phyloP scores from a whole-genome alignment of 2,888 invertebrate genomes.

The Drosophila nigricruria region DNA sequence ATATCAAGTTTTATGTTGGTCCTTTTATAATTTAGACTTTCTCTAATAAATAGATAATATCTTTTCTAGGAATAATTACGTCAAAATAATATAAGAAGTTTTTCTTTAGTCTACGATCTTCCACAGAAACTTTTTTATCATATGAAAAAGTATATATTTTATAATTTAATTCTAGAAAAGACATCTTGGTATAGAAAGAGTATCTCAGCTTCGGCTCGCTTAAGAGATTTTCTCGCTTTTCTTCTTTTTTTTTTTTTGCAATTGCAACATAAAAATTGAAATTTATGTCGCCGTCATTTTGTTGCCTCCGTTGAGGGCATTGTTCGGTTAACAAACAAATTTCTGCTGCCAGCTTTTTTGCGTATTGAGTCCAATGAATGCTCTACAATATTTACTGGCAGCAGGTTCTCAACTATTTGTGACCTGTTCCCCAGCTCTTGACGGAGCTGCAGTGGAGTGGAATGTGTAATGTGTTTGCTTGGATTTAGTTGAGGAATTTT shows the following conservation, averaged over 20 bases:
- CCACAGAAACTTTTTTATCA: background rate
- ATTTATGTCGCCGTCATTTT: constrained; percentile 71
- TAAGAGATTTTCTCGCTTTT: background rate
- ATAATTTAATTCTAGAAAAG: background rate
- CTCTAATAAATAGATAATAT: too few species aligned
- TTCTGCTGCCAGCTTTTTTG: constrained; percentile 34
- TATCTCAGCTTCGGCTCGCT: background rate
- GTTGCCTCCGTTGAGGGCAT: constrained; percentile 49
- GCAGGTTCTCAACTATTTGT: constrained; percentile 16
- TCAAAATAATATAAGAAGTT: background rate
- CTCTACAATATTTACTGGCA: constrained; percentile 28
- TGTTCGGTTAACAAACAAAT: constrained; percentile 54
- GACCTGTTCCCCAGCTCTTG: background rate
- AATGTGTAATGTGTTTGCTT: constrained; percentile 18
- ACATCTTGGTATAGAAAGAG: background rate
- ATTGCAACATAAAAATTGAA: constrained; percentile 73
- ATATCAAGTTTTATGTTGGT: too few species aligned
- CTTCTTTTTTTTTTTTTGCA: constrained; percentile 53
- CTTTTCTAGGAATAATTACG: too few species aligned
- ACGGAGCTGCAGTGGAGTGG: constrained; percentile 7
- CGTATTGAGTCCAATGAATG: constrained; percentile 59
- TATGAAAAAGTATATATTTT: background rate
- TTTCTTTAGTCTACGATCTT: background rate
- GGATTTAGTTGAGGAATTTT: constrained; percentile 3
- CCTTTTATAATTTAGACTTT: too few species aligned